phyloP scores from a whole-genome alignment of 2,113 vertebrate species.

The Zeus faber region DNA sequence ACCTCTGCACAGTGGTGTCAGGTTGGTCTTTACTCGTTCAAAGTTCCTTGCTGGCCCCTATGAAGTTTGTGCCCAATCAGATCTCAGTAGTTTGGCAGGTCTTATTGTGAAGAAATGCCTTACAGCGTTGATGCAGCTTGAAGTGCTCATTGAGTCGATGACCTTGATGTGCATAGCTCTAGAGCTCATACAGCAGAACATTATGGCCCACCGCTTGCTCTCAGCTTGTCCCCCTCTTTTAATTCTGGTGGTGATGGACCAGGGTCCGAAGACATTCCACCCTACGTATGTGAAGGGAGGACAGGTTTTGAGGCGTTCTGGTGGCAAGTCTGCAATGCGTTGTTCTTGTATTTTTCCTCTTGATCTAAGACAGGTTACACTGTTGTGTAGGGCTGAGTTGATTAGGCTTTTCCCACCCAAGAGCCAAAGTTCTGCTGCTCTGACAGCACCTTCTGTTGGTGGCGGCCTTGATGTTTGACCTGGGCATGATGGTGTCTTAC shows the following conservation, averaged over 20 bases:
- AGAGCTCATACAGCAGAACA: constrained; percentile 2
- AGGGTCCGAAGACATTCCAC: constrained; percentile 3
- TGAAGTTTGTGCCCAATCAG: constrained; percentile 12
- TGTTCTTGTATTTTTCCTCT: constrained; percentile 2
- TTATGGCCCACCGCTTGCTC: constrained; percentile 2
- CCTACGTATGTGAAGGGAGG: constrained; percentile 18
- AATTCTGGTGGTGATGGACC: background rate
- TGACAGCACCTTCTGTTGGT: no score
- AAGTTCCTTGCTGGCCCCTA: background rate
- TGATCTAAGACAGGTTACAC: background rate
- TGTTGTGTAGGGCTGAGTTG: no score
- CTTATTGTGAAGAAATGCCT: constrained; percentile 2
- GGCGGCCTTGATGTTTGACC: constrained; percentile 26
- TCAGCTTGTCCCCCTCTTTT: background rate
- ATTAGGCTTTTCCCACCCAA: no score
- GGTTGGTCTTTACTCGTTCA: background rate
- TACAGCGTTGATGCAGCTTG: constrained; percentile 1
- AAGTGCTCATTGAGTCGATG: background rate
- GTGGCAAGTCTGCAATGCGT: constrained; percentile 11
- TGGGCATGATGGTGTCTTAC: constrained; percentile 12
- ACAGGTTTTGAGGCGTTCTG: constrained; percentile 1
- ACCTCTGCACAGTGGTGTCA: background rate
- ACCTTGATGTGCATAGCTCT: constrained; percentile 5
- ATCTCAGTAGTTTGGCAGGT: constrained; percentile 6
- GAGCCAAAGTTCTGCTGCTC: no score